Base-by-base conservation (phyloP, 2,797 vertebrate genomes). In the Pseudotriccus pelzelni region DNA sequence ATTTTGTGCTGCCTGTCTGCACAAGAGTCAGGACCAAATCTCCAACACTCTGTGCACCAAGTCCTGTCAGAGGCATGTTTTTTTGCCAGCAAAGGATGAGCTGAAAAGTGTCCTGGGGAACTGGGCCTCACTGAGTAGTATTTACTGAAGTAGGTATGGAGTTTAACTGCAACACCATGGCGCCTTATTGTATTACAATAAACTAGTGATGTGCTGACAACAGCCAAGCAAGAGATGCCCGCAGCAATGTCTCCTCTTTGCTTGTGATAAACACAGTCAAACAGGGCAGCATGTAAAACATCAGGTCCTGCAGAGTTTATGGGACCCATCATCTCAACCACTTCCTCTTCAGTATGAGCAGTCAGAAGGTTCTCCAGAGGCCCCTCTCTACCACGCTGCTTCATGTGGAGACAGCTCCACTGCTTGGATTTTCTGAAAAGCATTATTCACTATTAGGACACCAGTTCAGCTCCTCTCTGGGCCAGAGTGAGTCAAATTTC, bases 301-400 rank as follows among this genome's bases (percentile, higher is more conserved):
- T 39, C 24, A 53, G 46, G 37, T 20, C n/a, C 12, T 39, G 37
- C 19, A 64, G 43, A 64, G 27, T 62, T 84, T 44, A 43, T n/a
- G 15, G 22, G 36, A 76, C 11, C 8, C 17, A 23, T 49, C 23
- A 16, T 53, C 53, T 78, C 77, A 69, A 24, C 27, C 9, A 28
- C 41, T 67, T 89, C 23, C 15, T 16, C 39, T 74, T 83, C 3
- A 1, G 14, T 30, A 34, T 3, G 3, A 77, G 30, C 58, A 47
- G 11, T 62, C 46, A 62, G 58, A 68, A 64, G 14, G 3, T 3
- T 41, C 44, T 91, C 44, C 63, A 56, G 44, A 56, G 11, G 2
- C 5, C 2, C 3, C 8, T 3, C 5, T 78, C 55, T 58, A 47
- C 27, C 49, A 17, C 0, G 0, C 14, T 56, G 34, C 30, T 80